Evolutionary conservation across 2,888 invertebrate species (phyloP).

Genomic region (Melinaea menophilus): DNA sequence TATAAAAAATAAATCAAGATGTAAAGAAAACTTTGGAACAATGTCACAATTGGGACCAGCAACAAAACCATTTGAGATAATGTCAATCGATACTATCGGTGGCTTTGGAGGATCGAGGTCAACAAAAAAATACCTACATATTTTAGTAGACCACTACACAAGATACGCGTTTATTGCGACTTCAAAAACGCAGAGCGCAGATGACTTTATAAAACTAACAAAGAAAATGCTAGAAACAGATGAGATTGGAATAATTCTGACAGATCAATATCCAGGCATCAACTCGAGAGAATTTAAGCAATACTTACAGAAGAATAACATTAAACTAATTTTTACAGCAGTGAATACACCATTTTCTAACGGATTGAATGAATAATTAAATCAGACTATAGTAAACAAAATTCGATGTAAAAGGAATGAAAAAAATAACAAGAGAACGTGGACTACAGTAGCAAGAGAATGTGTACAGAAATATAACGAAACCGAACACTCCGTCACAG

Average conservation of each 20-base stretch:
- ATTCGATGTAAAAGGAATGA: no score
- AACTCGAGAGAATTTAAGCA: neutral
- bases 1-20: slow-evolving; percentile 15
- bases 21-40: neutral
- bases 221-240: slow-evolving; percentile 12
- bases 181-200: slow-evolving; percentile 11
- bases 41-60: neutral
- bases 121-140: slow-evolving; percentile 18
- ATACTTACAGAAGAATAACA: no score
- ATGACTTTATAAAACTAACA: slow-evolving; percentile 15
- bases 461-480: neutral
- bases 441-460: no score
- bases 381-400: no score
- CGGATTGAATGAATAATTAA: no score
- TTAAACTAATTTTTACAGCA: no score
- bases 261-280: slow-evolving; percentile 14
- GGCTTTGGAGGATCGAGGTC: slow-evolving; percentile 13
- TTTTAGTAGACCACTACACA: slow-evolving; percentile 13
- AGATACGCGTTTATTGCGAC: slow-evolving; percentile 12
- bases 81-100: slow-evolving; percentile 13
- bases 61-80: slow-evolving; percentile 12
- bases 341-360: no score
- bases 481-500: neutral
- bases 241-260: slow-evolving; percentile 12
- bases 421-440: no score